Base-by-base conservation (phyloP, 2,113 vertebrate species). In the Rallus limicola region DNA sequence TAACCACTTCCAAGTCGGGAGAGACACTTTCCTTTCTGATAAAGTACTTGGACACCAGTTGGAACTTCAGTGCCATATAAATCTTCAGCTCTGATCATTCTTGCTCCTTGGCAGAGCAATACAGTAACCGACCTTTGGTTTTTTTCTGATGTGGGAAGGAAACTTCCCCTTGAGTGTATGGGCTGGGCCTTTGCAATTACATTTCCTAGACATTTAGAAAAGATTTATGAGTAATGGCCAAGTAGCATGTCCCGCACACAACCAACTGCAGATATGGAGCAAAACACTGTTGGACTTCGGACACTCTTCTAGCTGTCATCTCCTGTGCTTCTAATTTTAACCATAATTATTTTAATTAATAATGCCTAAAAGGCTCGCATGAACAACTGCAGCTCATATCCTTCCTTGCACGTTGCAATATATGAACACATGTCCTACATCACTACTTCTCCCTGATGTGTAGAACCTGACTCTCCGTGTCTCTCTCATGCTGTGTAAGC, bases 1-100 rank as follows among this genome's bases (percentile, higher is more conserved):
- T 93, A 96, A 93, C 38, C 33, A 65, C 80, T 95, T 94, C 88
- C 69, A 94, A 93, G 74, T 11, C 4, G 0, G 62, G 80, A 94
- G 60, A 93, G 78, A 89, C 63, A 76, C 50, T 0, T 92, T 95
- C 77, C 86, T 91, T 85, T 85, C 93, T 76, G 91, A 94, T 93
- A 94, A 97, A 93, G 69, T 24, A 58, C 65, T 90, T 79, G 88
- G 88, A 90, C n/a, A 86, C 19, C 14, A 23, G 7, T 23, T 71
- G 33, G 24, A 69, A 62, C n/a, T 89, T 72, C 1, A 4, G 31
- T 28, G n/a, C 10, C 82, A 8, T 44, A 46, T 13, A 31, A 38
- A 33, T 60, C 46, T 81, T 68, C 18, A 75, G 42, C 34, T 5
- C 0, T 26, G 56, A 55, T 5, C 17, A 63, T 48, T 81, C 52